Percentiles rank a stretch among this genome's conserved stretches.
These are phyloP conservation scores for Orthosia cruda DNA, from an alignment of 2,888 invertebrate species.

Conservation along the genomic window DNA sequence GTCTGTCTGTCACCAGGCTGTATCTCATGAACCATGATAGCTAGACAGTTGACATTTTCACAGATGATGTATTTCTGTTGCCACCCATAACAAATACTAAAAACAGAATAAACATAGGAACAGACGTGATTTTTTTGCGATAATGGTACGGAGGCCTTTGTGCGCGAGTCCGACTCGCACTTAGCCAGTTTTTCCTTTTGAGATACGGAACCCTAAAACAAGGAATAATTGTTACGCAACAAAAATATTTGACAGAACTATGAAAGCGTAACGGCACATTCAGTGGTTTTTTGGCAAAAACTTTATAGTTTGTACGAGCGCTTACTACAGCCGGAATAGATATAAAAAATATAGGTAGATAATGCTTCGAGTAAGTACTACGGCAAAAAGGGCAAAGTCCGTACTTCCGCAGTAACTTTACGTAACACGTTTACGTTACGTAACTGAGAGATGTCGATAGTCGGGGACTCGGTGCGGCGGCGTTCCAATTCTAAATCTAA, in stretches of 20 bases:
- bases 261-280: background rate
- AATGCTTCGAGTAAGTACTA: background rate
- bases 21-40: no score
- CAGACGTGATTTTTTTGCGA: no score
- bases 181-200: no score
- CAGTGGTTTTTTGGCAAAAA: background rate
- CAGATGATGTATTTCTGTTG: no score
- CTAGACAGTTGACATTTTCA: no score
- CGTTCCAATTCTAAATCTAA: background rate
- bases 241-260: background rate
- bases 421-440: slow-evolving; percentile 23
- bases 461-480: background rate
- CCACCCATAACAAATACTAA: no score
- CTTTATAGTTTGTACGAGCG: background rate
- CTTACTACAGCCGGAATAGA: background rate
- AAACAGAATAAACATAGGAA: no score
- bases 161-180: no score
- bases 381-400: slow-evolving; percentile 28
- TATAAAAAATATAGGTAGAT: background rate
- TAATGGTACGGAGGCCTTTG: no score
- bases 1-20: no score
- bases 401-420: slow-evolving; percentile 21
- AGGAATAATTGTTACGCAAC: background rate
- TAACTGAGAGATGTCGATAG: slow-evolving; percentile 14
- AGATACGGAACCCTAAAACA: no score